Evolutionary conservation across 1,140 invertebrate species (phyloP), one percentile per base, ranked within the genome.

Genomic region (Teleopsis dalmanni): DNA sequence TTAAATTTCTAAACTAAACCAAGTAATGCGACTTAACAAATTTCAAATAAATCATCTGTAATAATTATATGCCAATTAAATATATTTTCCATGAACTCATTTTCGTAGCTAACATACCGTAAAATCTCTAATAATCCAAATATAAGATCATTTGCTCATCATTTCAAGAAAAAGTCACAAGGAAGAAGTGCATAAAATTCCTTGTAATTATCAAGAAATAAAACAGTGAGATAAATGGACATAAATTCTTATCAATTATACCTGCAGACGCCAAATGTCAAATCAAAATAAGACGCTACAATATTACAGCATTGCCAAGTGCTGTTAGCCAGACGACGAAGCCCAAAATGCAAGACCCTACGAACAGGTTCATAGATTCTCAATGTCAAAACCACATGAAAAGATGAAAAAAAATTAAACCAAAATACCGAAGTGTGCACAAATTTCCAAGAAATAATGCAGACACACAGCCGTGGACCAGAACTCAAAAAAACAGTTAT

Each of bases 191-290:
- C 42, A 44, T 19, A 44, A 44, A 44, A 44, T 44, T 44, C 42
- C 42, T 33, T 33, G 42, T 33, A 44, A 44, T n/a, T n/a, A n/a
- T n/a, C n/a, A n/a, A n/a, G n/a, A n/a, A n/a, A n/a, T n/a, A 62
- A 36, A 58, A 62, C 63, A 60, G 60, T 62, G 63, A 56, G 63
- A n/a, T n/a, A n/a, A n/a, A n/a, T n/a, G 55, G 53, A 60, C 61
- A 63, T 63, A 63, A 63, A 63, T 63, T 63, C 56, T 63, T 64
- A 54, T 63, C 60, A 63, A 63, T 63, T 64, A 63, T 63, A 54
- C 60, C 58, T 60, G 62, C 56, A 60, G 62, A 65, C 62, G 62
- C 62, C 62, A 65, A 65, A 60, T 65, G 62, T 65, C 62, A 65
- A 65, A 62, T 65, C 60, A 65, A 54, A 35, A 13, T 14, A n/a